Evolutionary conservation across 2,888 invertebrate genomes (phyloP).

Genomic region (Stenodera caucasica): DNA sequence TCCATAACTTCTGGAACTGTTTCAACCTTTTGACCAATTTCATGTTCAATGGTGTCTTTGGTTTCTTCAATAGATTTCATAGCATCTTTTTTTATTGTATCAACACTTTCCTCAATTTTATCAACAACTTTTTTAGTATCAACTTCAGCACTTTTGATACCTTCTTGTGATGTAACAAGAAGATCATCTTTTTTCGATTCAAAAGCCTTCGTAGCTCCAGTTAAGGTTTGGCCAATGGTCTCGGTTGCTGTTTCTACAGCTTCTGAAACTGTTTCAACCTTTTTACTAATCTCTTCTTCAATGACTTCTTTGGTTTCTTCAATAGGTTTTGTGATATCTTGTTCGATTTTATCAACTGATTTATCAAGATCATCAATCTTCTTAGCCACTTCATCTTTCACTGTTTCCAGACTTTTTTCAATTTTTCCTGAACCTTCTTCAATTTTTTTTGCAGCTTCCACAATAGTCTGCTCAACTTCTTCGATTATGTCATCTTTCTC

Average conservation of each 20-base stretch:
- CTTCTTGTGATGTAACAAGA: too few species aligned
- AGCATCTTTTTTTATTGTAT: not conserved
- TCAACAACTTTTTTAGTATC: not conserved
- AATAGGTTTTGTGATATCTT: not conserved
- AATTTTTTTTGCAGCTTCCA: not conserved
- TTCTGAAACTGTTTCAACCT: too few species aligned
- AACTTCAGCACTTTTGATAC: too few species aligned
- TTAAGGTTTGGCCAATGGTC: too few species aligned
- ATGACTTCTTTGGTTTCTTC: too few species aligned
- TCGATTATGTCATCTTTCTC: slow-evolving; percentile 35
- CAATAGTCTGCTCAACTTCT: slow-evolving; percentile 16
- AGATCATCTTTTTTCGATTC: too few species aligned
- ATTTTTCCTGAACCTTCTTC: not conserved
- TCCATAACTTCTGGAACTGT: slow-evolving; percentile 14
- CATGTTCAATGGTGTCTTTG: slow-evolving; percentile 23
- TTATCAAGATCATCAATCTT: not conserved
- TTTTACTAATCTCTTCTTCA: too few species aligned
- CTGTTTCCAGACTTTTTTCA: not conserved
- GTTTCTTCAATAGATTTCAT: slow-evolving; percentile 21
- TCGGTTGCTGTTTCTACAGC: too few species aligned
- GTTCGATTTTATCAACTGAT: not conserved
- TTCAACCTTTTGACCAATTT: too few species aligned
- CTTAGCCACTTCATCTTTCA: not conserved
- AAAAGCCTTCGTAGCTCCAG: too few species aligned
- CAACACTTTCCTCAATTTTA: not conserved